A percentile compares a stretch with the other conserved stretches of the same genome.
These are phyloP conservation scores for Danio rerio DNA, from an alignment of 2,113 vertebrate species.

Conservation along the genomic window GRCz12tu NC_133179.1:27293501-27294000, in stretches of 20 bases:
- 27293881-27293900: not conserved
- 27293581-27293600: slow-evolving; percentile 63
- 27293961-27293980: no score
- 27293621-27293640: slow-evolving; percentile 38
- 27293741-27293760: slow-evolving; percentile 45
- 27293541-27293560: slow-evolving; percentile 30
- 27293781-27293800: no score
- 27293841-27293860: not conserved
- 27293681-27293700: slow-evolving; percentile 9
- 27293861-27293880: not conserved
- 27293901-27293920: no score
- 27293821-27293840: not conserved
- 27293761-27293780: slow-evolving; percentile 26
- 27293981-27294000: no score
- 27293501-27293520: not conserved
- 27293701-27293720: slow-evolving; percentile 18
- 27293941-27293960: no score
- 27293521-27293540: slow-evolving; percentile 41
- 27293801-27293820: not conserved
- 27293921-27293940: no score
- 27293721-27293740: slow-evolving; percentile 44
- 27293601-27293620: slow-evolving; percentile 51
- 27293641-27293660: not conserved
- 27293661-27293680: slow-evolving; percentile 4
- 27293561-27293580: slow-evolving; percentile 58